Conservation (phyloP, 2,113 vertebrate genomes). For the Menura novaehollandiae region DNA sequence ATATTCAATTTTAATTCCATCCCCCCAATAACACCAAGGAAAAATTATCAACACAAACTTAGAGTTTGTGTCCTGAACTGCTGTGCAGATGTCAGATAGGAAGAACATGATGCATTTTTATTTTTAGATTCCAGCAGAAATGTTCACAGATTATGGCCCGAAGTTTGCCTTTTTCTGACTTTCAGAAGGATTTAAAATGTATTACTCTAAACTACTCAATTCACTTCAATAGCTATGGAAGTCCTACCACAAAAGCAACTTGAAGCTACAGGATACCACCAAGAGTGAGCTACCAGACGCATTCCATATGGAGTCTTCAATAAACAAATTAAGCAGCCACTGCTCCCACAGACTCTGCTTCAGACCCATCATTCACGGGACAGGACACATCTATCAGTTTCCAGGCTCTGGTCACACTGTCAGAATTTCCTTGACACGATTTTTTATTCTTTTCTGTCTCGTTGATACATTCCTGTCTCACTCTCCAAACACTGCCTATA, state of each 20-base stretch:
- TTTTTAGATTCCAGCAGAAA: background rate
- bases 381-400: background rate
- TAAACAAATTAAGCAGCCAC: background rate
- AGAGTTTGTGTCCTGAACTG: background rate
- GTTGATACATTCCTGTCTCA: background rate
- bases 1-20: background rate
- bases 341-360: background rate
- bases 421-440: background rate
- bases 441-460: background rate
- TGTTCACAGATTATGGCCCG: background rate
- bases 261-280: background rate
- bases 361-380: fast-evolving
- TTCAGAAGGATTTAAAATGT: background rate
- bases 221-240: background rate
- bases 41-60: background rate
- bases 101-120: background rate
- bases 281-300: background rate
- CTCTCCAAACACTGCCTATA: background rate
- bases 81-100: background rate
- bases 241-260: background rate
- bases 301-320: background rate
- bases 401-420: background rate
- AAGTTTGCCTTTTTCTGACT: background rate
- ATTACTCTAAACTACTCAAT: background rate
- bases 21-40: background rate